Percentiles rank a stretch among this genome's conserved stretches.
These are phyloP conservation scores for Caenorhabditis panamensis DNA, from an alignment of 2,888 invertebrate genomes.

Conservation along the genomic window DNA sequence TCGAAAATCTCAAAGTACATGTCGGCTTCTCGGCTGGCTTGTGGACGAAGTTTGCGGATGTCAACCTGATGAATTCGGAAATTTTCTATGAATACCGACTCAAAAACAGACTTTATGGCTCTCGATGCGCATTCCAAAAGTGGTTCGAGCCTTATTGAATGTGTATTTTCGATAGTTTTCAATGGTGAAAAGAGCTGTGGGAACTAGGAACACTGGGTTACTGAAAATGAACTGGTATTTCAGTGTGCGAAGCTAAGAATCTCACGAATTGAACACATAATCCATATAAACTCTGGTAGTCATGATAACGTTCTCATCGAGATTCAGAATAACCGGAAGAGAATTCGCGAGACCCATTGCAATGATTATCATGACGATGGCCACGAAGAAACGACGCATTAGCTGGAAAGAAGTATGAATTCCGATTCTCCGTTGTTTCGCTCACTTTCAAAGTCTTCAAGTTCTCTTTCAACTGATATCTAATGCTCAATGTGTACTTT, in stretches of 20 bases:
- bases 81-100: too few relatives aligned
- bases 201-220: conserved; percentile 54
- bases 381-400: conserved; percentile 56
- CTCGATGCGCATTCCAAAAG: conserved; percentile 50
- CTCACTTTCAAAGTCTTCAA: conserved; percentile 49
- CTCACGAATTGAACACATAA: conserved; percentile 57
- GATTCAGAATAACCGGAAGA: conserved; percentile 44
- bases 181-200: conserved; percentile 51
- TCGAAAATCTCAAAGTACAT: conserved; percentile 60
- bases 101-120: conserved; percentile 37
- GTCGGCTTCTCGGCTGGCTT: conserved; percentile 43
- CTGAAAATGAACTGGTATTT: too few relatives aligned
- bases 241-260: background rate
- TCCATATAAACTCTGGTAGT: conserved; percentile 50
- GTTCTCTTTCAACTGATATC: conserved; percentile 60
- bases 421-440: too few relatives aligned
- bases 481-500: conserved; percentile 57
- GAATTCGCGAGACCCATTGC: conserved; percentile 56
- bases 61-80: too few relatives aligned
- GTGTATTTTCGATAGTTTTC: conserved; percentile 53
- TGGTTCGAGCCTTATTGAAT: conserved; percentile 46
- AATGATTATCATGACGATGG: conserved; percentile 42
- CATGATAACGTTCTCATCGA: conserved; percentile 37
- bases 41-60: conserved; percentile 47
- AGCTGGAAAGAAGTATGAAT: conserved; percentile 12